Base-by-base conservation (phyloP, 1,140 invertebrate species). In the Lycorma delicatula region DNA sequence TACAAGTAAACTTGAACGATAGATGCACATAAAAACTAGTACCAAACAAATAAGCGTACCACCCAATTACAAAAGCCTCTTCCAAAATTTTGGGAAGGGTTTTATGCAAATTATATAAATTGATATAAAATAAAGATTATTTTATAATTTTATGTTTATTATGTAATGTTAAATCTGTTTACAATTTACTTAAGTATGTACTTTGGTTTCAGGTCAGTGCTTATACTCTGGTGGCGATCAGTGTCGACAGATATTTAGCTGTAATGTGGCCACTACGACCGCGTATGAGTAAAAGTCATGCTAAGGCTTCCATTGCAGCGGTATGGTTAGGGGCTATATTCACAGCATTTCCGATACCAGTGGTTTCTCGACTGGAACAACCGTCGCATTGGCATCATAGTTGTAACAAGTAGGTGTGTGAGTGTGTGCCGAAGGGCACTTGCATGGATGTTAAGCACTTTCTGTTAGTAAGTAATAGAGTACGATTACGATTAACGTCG, bases 261-360 rank as follows among this genome's bases (percentile, higher is more conserved):
- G 93, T 95, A 55, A 86, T 93, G 75, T 87, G 87, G 75, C 92
- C 92, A 0, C 72, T 95, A 26, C 75, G 81, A 62, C 89, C 88
- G 1, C 77, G 89, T 27, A 80, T 93, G 66, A 83, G 85, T 3
- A 86, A 86, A 66, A 77, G 75, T 59, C 81, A 84, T 49, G 84
- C 85, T 0, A 83, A 84, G 61, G 71, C 82, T 31, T 81, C 89
- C 41, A 91, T 94, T 25, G 72, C 76, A 1, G 72, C 77, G 2
- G 86, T 93, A 9, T 93, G 90, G 90, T 62, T 79, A 1, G 77
- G 93, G 18, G 88, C 91, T 0, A 69, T 90, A 12, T 74, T 84
- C 1, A 90, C 90, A 0, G 89, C 90, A 0, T 74, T 88, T 4
- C 92, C 92, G 0, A 89, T 89, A 26, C 81, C 83, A 0, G 71